Conservation (phyloP, 2,888 invertebrate species). For the Lasioglossum calceatum region DNA sequence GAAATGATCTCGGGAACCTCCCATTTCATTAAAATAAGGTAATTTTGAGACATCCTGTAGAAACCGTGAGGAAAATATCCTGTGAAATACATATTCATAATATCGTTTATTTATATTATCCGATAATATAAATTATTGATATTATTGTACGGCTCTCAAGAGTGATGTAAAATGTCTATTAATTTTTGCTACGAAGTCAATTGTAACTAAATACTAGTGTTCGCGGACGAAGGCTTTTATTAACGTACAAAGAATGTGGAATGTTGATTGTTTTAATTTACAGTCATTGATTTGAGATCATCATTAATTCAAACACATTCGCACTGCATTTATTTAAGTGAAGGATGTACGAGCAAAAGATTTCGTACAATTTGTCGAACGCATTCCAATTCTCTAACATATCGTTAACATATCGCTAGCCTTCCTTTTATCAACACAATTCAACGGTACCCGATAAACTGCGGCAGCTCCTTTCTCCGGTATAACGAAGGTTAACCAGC, state of each 20-base stretch:
- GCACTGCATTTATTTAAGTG: neutral
- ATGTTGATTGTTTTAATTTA: neutral
- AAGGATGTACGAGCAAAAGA: neutral
- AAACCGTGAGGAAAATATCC: no score
- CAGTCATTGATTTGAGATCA: neutral
- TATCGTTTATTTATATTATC: no score
- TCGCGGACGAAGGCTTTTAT: neutral
- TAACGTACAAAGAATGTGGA: neutral
- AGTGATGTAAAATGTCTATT: neutral
- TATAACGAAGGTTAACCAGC: slow-evolving; percentile 50
- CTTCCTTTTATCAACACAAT: slow-evolving; percentile 39
- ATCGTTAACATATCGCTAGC: slow-evolving; percentile 10
- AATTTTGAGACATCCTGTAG: no score
- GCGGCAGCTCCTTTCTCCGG: slow-evolving; percentile 40
- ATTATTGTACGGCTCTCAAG: neutral
- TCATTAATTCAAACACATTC: neutral
- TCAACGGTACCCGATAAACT: slow-evolving; percentile 31
- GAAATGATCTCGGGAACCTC: no score
- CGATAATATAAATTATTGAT: neutral
- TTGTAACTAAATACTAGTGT: neutral
- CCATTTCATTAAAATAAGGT: no score
- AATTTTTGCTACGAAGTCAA: neutral
- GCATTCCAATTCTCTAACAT: slow-evolving; percentile 1
- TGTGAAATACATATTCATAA: no score
- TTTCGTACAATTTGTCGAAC: neutral